Base-by-base conservation (phyloP, 1,140 invertebrate genomes). In the Anoplolepis gracilipes region DNA sequence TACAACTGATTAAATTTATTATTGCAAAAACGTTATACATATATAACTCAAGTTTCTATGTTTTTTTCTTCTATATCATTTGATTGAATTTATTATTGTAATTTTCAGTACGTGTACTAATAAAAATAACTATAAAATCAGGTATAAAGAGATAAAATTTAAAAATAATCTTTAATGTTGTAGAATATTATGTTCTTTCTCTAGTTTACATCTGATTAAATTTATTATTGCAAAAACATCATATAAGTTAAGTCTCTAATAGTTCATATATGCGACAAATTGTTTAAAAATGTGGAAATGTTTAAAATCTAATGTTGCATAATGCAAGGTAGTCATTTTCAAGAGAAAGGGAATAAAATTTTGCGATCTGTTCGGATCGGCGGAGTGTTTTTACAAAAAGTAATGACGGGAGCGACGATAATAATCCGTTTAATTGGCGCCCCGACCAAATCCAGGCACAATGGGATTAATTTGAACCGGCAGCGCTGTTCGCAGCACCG, bases 371-470 rank as follows among this genome's bases (percentile, higher is more conserved):
- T 84, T 62, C 22, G 28, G 28, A 25, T 30, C n/a, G 13, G 13
- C 11, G 42, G 36, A 22, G 33, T 89, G 88, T 86, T 90, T 89
- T 90, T 89, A 77, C 88, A 92, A 90, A 92, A 86, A 90, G 90
- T 92, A 90, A 90, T 90, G 89, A 90, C 89, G 88, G 78, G 75
- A 90, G 86, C 87, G 72, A 90, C 88, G 88, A 90, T 90, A 90
- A 90, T 90, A 90, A 90, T 90, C 89, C 89, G 84, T 90, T 90
- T 90, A 90, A 90, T 90, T 90, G 89, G 89, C 87, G 88, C 88
- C 77, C 84, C 88, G 87, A 90, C 89, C 89, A 90, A 90, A 90
- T 90, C 89, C 89, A 85, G 87, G 88, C 87, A 90, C 89, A 90
- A 90, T 90, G 89, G 89, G 89, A 90, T 90, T 90, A 90, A 90